A percentile compares a stretch with the other conserved stretches of the same genome.
phyloP scores from a whole-genome alignment of 2,888 invertebrate species.

The Lordiphosa fenestrarum region DNA sequence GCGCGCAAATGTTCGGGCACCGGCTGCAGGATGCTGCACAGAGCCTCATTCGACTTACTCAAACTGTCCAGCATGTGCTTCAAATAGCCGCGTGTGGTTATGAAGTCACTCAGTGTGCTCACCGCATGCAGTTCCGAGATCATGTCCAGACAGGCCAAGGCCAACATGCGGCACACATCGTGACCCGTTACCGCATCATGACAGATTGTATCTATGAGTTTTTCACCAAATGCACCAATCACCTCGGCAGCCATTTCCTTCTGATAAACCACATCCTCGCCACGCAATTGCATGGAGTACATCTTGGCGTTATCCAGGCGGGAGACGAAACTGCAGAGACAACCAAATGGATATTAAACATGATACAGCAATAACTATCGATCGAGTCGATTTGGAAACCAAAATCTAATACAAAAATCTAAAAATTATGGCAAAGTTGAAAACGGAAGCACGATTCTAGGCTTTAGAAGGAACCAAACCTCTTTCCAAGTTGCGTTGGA shows the following conservation, averaged over 20 bases:
- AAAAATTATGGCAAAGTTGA: too few relatives aligned
- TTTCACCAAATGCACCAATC: slow-evolving; percentile 88
- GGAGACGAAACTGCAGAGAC: slow-evolving; percentile 82
- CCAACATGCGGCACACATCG: slow-evolving; percentile 93
- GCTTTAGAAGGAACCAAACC: too few relatives aligned
- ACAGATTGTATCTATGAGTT: slow-evolving; percentile 89
- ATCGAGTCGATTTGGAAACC: too few relatives aligned
- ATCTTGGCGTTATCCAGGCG: slow-evolving; percentile 84
- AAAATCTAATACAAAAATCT: too few relatives aligned
- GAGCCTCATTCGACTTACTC: slow-evolving; percentile 86
- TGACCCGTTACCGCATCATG: slow-evolving; percentile 94
- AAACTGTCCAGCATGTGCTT: slow-evolving; percentile 91
- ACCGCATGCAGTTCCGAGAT: slow-evolving; percentile 88
- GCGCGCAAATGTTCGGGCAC: slow-evolving; percentile 86
- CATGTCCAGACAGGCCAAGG: slow-evolving; percentile 90
- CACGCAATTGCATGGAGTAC: slow-evolving; percentile 69
- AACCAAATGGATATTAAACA: not conserved
- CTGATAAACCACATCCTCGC: slow-evolving; percentile 53
- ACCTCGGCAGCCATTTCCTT: slow-evolving; percentile 82
- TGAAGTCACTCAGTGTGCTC: slow-evolving; percentile 84
- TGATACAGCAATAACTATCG: too few relatives aligned
- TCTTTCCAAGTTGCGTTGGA: too few relatives aligned
- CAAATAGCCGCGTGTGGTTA: slow-evolving; percentile 86
- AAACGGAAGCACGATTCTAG: too few relatives aligned
- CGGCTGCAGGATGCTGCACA: slow-evolving; percentile 84